Evolutionary conservation across 1,140 invertebrate species (phyloP).

Genomic region (Ostrea denselamellosa): DNA sequence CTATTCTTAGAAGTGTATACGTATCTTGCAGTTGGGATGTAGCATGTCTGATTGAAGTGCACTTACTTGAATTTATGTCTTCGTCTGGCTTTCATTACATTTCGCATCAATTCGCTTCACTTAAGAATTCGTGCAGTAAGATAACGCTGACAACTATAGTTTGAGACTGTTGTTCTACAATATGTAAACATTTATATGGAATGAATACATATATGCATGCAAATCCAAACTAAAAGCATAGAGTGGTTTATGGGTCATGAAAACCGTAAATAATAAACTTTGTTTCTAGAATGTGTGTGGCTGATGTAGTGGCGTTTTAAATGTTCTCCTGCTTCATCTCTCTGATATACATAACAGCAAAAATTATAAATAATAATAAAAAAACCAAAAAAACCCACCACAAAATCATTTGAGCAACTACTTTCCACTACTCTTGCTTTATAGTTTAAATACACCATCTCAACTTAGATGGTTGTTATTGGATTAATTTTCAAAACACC

Average conservation of each 20-base stretch:
- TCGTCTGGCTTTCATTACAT: slow-evolving; percentile 26
- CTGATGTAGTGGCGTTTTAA: neutral
- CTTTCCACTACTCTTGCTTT: neutral
- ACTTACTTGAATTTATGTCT: neutral
- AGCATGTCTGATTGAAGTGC: neutral
- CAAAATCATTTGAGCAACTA: neutral
- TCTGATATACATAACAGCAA: neutral
- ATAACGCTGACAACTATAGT: neutral
- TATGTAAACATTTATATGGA: neutral
- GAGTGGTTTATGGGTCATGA: neutral
- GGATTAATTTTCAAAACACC: too few relatives aligned
- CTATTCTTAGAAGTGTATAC: neutral
- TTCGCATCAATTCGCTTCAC: neutral
- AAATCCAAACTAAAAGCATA: neutral
- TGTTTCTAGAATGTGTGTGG: neutral
- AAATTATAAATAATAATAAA: neutral
- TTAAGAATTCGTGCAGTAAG: slow-evolving; percentile 1
- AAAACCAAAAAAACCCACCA: neutral
- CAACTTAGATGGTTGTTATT: too few relatives aligned
- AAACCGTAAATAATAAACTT: neutral
- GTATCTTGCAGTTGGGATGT: slow-evolving; percentile 6
- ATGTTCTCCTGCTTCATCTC: neutral
- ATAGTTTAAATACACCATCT: too few relatives aligned
- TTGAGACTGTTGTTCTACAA: neutral
- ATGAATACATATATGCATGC: neutral